Percentiles rank a stretch among this genome's conserved stretches.
phyloP scores from a whole-genome alignment of 1,140 invertebrate species.

The Dreissena rostriformis region DNA sequence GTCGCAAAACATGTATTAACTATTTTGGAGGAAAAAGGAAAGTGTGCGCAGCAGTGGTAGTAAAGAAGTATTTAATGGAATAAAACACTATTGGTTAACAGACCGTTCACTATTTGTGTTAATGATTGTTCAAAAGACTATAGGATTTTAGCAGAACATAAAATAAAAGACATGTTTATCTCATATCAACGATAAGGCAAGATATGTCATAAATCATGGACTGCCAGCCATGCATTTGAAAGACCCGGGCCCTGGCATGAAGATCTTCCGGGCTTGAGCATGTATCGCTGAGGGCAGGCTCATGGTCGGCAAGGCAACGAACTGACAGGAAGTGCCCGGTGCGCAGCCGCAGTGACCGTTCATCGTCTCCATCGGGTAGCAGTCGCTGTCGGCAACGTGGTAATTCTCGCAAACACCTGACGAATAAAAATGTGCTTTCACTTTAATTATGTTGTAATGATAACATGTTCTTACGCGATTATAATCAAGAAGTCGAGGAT shows the following conservation, averaged over 20 bases:
- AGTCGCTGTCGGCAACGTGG: slow-evolving; percentile 13
- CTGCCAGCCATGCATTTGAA: slow-evolving; percentile 1
- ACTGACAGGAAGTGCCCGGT: slow-evolving; percentile 12
- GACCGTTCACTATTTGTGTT: too few species aligned
- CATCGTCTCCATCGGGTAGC: slow-evolving; percentile 17
- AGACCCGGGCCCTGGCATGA: slow-evolving; percentile 20
- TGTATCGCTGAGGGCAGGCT: neutral
- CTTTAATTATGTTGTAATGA: neutral
- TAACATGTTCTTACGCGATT: neutral
- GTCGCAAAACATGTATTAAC: too few species aligned
- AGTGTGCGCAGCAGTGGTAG: too few species aligned
- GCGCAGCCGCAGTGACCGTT: slow-evolving; percentile 43
- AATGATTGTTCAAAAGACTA: too few species aligned
- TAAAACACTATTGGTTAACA: too few species aligned
- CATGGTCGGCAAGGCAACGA: slow-evolving; percentile 3
- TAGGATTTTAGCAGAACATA: too few species aligned
- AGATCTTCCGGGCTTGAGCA: neutral
- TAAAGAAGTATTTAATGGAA: too few species aligned
- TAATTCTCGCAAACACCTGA: slow-evolving; percentile 47
- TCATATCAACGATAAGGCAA: too few species aligned
- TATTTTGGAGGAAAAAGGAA: too few species aligned
- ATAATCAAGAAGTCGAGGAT: neutral
- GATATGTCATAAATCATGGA: too few species aligned
- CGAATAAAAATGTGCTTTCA: neutral
- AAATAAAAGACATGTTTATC: too few species aligned